phyloP scores from a whole-genome alignment of 2,888 invertebrate genomes.

The Ormyrus thymus region DNA sequence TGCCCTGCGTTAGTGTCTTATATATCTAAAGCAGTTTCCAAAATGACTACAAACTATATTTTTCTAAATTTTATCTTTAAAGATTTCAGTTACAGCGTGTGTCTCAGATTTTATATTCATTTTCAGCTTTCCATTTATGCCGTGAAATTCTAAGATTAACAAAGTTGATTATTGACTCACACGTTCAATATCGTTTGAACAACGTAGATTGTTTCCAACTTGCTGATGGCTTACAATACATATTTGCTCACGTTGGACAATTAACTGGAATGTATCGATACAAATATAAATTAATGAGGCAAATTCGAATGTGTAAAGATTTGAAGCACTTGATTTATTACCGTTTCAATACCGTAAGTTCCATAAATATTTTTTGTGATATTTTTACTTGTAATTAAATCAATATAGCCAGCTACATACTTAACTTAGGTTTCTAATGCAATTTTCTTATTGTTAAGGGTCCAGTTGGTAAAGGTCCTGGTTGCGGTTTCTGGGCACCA shows the following conservation, averaged over 20 bases:
- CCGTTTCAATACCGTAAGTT: constrained; percentile 94
- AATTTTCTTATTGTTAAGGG: constrained; percentile 79
- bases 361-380: constrained; percentile 2
- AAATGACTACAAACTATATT: constrained; percentile 42
- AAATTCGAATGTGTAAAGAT: constrained; percentile 99
- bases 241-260: constrained; percentile 99
- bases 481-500: constrained; percentile 98
- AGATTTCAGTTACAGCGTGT: neutral
- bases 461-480: constrained; percentile 98
- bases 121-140: constrained; percentile 96
- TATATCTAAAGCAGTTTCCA: constrained; percentile 52
- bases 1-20: constrained; percentile 45
- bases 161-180: constrained; percentile 98
- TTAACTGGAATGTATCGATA: constrained; percentile 99
- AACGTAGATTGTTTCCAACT: constrained; percentile 99
- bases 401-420: neutral
- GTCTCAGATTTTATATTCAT: constrained; percentile 54
- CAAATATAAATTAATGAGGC: constrained; percentile 98
- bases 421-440: no score
- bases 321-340: constrained; percentile 99
- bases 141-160: constrained; percentile 98
- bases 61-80: neutral
- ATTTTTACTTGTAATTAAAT: neutral
- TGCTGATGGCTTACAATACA: constrained; percentile 98
- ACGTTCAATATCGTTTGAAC: constrained; percentile 98